Percentiles rank a stretch among this genome's conserved stretches.
These are phyloP conservation scores for Troides oblongomaculatus DNA, from an alignment of 2,888 invertebrate species.

Conservation along the genomic window DNA sequence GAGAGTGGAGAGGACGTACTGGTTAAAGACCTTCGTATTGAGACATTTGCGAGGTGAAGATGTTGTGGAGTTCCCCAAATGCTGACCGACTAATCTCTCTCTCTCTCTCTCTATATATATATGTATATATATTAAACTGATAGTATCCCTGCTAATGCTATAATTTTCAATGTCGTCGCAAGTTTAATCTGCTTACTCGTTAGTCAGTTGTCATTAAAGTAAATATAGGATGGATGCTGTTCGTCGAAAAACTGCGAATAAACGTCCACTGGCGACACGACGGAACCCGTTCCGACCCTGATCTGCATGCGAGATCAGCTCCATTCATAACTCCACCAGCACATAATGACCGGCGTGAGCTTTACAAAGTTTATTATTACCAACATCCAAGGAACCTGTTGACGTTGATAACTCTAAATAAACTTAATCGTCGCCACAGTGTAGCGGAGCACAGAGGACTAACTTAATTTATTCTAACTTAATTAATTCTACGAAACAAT, in stretches of 20 bases:
- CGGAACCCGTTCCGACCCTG: conserved; percentile 9
- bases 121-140: no score
- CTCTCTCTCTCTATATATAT: no score
- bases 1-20: no score
- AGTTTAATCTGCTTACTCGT: no score
- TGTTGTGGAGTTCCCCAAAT: no score
- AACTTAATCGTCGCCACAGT: conserved; percentile 22
- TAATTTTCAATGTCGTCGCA: no score
- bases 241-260: neutral
- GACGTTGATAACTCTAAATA: conserved; percentile 21
- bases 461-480: neutral
- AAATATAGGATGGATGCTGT: neutral
- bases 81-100: no score
- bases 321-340: conserved; percentile 28
- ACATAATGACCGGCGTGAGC: conserved; percentile 22
- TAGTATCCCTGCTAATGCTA: no score
- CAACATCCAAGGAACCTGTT: conserved; percentile 20
- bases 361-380: conserved; percentile 24
- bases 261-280: conserved; percentile 16
- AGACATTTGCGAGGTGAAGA: no score
- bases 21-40: no score
- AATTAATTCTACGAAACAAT: no score
- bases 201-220: neutral
- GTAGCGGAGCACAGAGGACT: conserved; percentile 5
- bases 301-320: conserved; percentile 28